phyloP scores from a whole-genome alignment of 2,888 invertebrate genomes.

The Drosophila percnosoma region DNA sequence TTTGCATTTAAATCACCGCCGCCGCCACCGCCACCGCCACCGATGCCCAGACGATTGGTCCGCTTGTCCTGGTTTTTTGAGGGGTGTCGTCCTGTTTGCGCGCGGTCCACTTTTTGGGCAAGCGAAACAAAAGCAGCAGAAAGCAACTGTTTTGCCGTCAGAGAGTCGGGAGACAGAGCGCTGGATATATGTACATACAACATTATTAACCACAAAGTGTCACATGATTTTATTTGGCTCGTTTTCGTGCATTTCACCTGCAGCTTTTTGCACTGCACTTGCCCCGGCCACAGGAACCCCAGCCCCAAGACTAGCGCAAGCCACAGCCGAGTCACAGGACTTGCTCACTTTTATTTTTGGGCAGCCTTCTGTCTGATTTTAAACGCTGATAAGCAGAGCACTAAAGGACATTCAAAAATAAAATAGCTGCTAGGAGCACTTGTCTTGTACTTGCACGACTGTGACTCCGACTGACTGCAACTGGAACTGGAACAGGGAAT shows the following conservation, averaged over 20 bases:
- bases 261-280: conserved; percentile 57
- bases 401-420: conserved; percentile 77
- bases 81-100: conserved; percentile 26
- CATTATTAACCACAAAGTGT: conserved; percentile 81
- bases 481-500: conserved; percentile 4
- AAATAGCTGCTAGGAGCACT: conserved; percentile 75
- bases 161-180: conserved; percentile 14
- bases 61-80: conserved; percentile 48
- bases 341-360: conserved; percentile 64
- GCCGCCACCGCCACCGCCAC: conserved; percentile 25
- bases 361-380: conserved; percentile 69
- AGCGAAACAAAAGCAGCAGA: conserved; percentile 49
- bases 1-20: conserved; percentile 80
- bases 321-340: conserved; percentile 1
- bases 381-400: conserved; percentile 72
- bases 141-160: not conserved
- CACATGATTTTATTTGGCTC: conserved; percentile 79
- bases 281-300: not conserved
- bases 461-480: conserved; percentile 27
- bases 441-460: conserved; percentile 51
- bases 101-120: conserved; percentile 46
- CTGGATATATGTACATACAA: conserved; percentile 54
- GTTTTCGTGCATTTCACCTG: conserved; percentile 73
- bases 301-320: not conserved
- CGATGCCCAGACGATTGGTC: conserved; percentile 32